Percentiles rank a stretch among this genome's conserved stretches.
Evolutionary conservation across 2,797 vertebrate species (phyloP).

Genomic region (Cottoperca gobio): DNA sequence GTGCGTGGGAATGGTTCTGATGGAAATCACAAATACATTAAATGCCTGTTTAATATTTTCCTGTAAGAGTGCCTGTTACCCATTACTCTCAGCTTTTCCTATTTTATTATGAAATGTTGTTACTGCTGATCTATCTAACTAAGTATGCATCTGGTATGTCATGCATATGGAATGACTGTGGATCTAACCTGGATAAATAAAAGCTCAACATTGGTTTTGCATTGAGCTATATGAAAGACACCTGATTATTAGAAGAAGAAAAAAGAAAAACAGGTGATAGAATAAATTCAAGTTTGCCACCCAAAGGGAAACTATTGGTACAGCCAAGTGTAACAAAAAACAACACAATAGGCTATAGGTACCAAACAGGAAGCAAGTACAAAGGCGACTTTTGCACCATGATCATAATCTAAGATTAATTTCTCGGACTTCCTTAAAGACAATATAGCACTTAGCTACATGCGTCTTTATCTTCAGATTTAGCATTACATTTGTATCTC

Average conservation of each 20-base stretch:
- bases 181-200: not conserved
- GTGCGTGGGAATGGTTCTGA: conserved; percentile 4
- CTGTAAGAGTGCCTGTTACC: conserved; percentile 30
- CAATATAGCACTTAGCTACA: not conserved
- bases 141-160: conserved; percentile 7
- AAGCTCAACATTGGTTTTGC: not conserved
- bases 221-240: not conserved
- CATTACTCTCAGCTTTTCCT: conserved; percentile 17
- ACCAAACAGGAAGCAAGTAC: not conserved
- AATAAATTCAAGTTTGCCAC: conserved; percentile 1
- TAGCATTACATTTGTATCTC: not conserved
- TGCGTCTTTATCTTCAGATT: not conserved
- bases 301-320: not conserved
- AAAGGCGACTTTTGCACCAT: not conserved
- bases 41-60: conserved; percentile 27
- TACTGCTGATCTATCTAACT: not conserved
- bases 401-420: not conserved
- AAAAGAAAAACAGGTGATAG: not conserved
- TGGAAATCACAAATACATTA: conserved; percentile 37
- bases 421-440: not conserved
- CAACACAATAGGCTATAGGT: not conserved
- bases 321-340: not conserved
- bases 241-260: not conserved
- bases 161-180: not conserved
- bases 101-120: conserved; percentile 21